Base-by-base conservation (phyloP, 2,888 invertebrate species). In the Priocnemis perturbator region DNA sequence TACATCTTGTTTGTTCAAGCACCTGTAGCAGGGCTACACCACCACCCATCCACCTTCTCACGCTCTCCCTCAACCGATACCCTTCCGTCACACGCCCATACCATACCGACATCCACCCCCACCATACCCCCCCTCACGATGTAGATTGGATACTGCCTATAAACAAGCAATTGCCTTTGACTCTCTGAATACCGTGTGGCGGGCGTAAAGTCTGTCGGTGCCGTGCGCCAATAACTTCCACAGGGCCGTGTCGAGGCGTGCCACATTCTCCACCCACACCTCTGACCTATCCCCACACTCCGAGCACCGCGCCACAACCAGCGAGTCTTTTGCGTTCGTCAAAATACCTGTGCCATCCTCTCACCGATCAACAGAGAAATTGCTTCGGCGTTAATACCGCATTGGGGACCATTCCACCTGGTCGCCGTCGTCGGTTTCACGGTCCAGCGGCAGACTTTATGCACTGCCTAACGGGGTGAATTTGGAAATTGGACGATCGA, bases 1-100 rank as follows among this genome's bases (percentile, higher is more conserved):
- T 86, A 85, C 87, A 87, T 87, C 83, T 84, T 87, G 87, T 87
- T 87, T 86, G 83, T 82, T 85, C 80, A 85, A 85, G 83, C 81
- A 83, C 83, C 82, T 80, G 82, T 82, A 84, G 47, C 50, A n/a
- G 37, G 47, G 19, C 66, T 50, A 47, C 59, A 47, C 26, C 61
- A 20, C 52, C 60, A 14, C 44, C 55, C 55, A 55, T 20, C 59
- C 50, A 5, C 50, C 23, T 44, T 21, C 47, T 14, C 9, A 2
- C 55, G 26, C 21, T 50, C n/a, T 57, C 23, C 9, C 50, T 50
- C n/a, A 50, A 50, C 17, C 50, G 50, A 50, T 17, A 20, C 50
- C 50, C 17, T 55, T 47, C 44, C 52, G 57, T 58, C 53, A 26
- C 17, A 45, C 20, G 5, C 15, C 73, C 21, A 17, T 19, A 50